phyloP scores from a whole-genome alignment of 1,140 invertebrate genomes.

The Temnothorax longispinosus region DNA sequence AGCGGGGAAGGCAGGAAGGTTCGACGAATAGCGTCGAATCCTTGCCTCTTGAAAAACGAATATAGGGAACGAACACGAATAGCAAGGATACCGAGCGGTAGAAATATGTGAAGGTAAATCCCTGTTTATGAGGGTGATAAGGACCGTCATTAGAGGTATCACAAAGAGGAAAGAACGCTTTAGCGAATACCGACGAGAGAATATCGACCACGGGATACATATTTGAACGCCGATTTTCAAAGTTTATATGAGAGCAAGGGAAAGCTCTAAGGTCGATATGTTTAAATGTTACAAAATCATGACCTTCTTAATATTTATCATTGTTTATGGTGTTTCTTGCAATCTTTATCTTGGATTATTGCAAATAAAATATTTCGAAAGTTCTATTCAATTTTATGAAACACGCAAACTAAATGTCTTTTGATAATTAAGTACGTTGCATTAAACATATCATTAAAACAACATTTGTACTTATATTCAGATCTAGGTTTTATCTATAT shows the following conservation, averaged over 20 bases:
- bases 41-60: constrained; percentile 58
- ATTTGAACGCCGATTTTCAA: constrained; percentile 32
- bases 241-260: background rate
- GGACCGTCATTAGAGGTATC: constrained; percentile 69
- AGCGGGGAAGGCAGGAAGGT: background rate
- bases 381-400: background rate
- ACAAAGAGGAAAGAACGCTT: constrained; percentile 63
- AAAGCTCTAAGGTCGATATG: background rate
- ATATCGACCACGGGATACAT: constrained; percentile 12
- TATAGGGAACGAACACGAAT: constrained; percentile 62
- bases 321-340: background rate
- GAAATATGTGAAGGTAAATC: constrained; percentile 71
- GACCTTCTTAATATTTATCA: background rate
- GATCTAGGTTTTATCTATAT: background rate
- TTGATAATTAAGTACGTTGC: background rate
- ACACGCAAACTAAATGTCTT: background rate
- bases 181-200: constrained; percentile 37
- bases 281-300: background rate
- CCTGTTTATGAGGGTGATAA: constrained; percentile 73
- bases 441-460: background rate
- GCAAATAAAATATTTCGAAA: background rate
- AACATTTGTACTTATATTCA: background rate
- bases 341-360: background rate
- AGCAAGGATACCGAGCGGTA: constrained; percentile 47
- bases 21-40: constrained; percentile 62